Evolutionary conservation across 2,797 vertebrate species (phyloP), one percentile per base, ranked within the genome.

Genomic region (Pseudocheirus occidentalis): DNA sequence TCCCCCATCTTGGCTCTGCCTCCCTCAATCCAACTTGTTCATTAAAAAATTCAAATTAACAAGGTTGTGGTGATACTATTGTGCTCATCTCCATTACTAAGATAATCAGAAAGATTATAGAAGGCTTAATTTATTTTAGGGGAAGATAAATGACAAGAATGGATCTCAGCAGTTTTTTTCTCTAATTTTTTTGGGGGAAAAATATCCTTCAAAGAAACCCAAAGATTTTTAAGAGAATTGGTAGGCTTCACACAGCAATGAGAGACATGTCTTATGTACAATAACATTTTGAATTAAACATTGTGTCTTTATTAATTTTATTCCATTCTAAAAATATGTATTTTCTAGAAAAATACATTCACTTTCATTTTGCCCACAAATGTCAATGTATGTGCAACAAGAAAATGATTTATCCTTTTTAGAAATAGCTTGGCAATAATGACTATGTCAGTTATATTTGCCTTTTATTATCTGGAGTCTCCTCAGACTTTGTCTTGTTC

Each of bases 31-130:
- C 56, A 92, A 96, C 94, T 92, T n/a, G 94, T 46, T 50, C 46
- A 94, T 92, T 93, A 95, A 56, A 24, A 91, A 57, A 94, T 94
- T 95, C 10, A 1, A 95, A 93, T 96, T 94, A 93, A 5, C 58
- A 95, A 92, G 29, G 89, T 87, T 90, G 59, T 94, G 34, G 29
- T 29, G 92, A 16, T 5, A 16, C 87, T 50, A 14, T 46, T 92
- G 5, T 92, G 58, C 90, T 90, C 73, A 40, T 31, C 73, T 55
- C 54, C 54, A 52, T 95, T 95, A 53, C 92, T 50, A 93, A 93
- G 56, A 91, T 73, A 94, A 94, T 94, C 59, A 94, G 89, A 57
- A 46, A 59, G 24, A 62, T 62, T 62, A 34, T 12, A 62, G 31
- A 58, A 13, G 31, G 4, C 1, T 62, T 62, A 91, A 29, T 95